Conservation (phyloP, 2,888 invertebrate species). For the Gryllus longicercus region DNA sequence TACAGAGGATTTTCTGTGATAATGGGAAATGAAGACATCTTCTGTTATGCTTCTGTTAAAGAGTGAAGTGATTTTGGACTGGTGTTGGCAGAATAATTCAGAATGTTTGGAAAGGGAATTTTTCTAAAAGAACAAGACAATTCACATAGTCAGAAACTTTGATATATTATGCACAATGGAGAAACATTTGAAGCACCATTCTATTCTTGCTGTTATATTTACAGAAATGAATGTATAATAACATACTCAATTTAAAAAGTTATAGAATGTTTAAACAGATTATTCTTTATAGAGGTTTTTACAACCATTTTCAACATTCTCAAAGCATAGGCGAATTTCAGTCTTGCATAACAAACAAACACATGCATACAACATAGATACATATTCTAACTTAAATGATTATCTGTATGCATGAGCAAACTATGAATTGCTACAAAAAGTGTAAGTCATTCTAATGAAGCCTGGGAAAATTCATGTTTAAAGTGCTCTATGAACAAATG, state of each 20-base stretch:
- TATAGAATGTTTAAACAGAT: neutral
- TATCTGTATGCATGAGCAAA: neutral
- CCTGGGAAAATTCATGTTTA: neutral
- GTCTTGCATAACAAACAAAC: conserved; percentile 25
- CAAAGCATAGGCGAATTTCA: conserved; percentile 19
- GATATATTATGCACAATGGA: conserved; percentile 11
- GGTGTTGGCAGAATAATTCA: too few relatives aligned
- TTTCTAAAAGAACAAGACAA: too few relatives aligned
- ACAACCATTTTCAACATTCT: neutral
- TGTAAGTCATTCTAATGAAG: neutral
- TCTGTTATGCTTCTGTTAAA: too few relatives aligned
- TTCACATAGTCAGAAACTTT: neutral
- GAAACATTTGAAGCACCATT: conserved; percentile 31
- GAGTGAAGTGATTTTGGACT: too few relatives aligned
- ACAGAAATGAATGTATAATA: conserved; percentile 18
- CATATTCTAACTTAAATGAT: neutral
- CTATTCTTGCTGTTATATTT: conserved; percentile 27
- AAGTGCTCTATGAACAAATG: neutral
- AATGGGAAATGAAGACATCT: too few relatives aligned
- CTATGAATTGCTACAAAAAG: neutral
- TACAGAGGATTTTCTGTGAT: too few relatives aligned
- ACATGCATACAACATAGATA: neutral
- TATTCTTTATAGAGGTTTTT: neutral
- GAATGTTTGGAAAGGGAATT: too few relatives aligned
- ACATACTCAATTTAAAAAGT: conserved; percentile 18